Evolutionary conservation across 1,140 invertebrate species (phyloP), one percentile per base, ranked within the genome.

Genomic region (Drosophila ohnishii): DNA sequence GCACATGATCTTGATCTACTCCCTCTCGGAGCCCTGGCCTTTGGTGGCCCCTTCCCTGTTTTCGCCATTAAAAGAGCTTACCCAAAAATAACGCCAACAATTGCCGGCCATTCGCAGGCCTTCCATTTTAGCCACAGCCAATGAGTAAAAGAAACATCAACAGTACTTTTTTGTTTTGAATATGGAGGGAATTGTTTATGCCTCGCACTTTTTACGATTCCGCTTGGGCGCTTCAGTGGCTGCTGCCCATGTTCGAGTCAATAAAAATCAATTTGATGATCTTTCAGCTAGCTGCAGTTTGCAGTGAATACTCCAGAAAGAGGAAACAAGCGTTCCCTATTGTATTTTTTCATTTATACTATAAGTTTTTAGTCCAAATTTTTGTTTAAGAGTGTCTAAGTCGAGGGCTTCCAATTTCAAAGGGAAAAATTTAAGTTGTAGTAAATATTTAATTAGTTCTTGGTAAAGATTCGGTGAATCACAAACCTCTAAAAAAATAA

Each of bases 1-100:
- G 28, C 34, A 35, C 51, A 40, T 79, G 76, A 80, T 76, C 79
- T 85, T 87, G 82, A 85, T 75, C 65, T 69, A 82, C 59, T 72
- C 37, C 59, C 59, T 42, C 57, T 66, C 57, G 66, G 48, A 81
- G 71, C 78, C 81, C 74, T 86, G 81, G 82, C 81, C 81, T 78
- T 82, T 75, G 58, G 37, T 1, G 6, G 10, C 16, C 32, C 30
- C 37, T 30, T 16, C 63, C n/a, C 19, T n/a, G 25, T 74, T 64
- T 65, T 69, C 37, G 53, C 58, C 78, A 78, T 86, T 53, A 53
- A 66, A 78, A 80, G 80, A 47, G 51, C 65, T 39, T 32, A 35
- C 73, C 73, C 56, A 51, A 58, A 77, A 78, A 82, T 71, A 82
- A 73, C 69, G 42, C 45, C 40, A 37, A 50, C 56, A 71, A 86